Conservation (phyloP, 2,113 vertebrate genomes). For the Steatornis caripensis region DNA sequence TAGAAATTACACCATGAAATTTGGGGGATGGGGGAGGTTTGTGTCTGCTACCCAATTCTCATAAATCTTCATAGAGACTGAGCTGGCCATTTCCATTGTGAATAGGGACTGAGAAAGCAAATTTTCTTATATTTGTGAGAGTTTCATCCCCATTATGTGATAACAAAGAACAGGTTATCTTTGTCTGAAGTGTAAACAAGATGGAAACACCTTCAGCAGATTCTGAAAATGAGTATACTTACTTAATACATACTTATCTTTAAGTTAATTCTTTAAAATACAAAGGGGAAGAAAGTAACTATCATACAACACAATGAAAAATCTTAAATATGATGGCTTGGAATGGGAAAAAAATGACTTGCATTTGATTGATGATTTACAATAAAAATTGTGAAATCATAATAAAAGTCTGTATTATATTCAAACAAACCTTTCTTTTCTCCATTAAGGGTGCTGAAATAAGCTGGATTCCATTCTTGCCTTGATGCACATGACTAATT, state of each 20-base stretch:
- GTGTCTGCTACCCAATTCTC: constrained; percentile 42
- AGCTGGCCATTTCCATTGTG: constrained; percentile 55
- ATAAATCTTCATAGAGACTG: constrained; percentile 14
- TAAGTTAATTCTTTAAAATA: constrained; percentile 17
- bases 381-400: constrained; percentile 56
- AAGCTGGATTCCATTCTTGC: neutral
- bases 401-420: constrained; percentile 54
- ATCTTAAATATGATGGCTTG: constrained; percentile 5
- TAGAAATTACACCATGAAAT: neutral
- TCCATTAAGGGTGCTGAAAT: neutral
- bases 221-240: neutral
- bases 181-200: neutral
- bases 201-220: neutral
- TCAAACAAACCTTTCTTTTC: constrained; percentile 6
- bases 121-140: constrained; percentile 23
- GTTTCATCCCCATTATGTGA: constrained; percentile 16
- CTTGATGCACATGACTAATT: neutral
- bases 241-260: neutral
- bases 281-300: neutral
- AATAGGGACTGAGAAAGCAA: constrained; percentile 34
- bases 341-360: constrained; percentile 23
- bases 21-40: neutral
- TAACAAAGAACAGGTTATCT: neutral
- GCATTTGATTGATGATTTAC: constrained; percentile 48
- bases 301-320: neutral